Evolutionary conservation across 2,888 invertebrate genomes (phyloP), one percentile per base, ranked within the genome.

Genomic region (Anorthoa munda): DNA sequence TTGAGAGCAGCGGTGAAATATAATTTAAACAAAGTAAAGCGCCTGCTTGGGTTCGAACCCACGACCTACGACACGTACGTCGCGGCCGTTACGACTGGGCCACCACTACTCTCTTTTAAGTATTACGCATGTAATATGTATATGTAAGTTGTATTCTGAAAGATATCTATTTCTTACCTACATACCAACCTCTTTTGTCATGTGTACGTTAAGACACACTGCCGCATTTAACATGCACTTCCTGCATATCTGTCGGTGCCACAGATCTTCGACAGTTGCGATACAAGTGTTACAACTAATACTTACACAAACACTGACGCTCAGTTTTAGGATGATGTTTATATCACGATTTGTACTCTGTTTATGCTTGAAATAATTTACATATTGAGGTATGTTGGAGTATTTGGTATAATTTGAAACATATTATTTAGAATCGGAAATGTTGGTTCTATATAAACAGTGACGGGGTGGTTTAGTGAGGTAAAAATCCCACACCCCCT

Each of bases 211-310:
- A 12, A 79, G 59, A 23, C 66, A 69, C 13, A 31, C 17, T 61
- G 61, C 68, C 61, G 64, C 68, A 82, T 81, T 84, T 81, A 79
- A 72, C 72, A 26, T 72, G 64, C 78, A 79, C 82, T 85, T 85
- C 87, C 85, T 85, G 85, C 69, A 79, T 86, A 63, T 74, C 72
- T 66, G 61, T 75, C 60, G 65, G 18, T 70, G 75, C 66, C 65
- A 55, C 75, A 84, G 70, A 75, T 79, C 79, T 77, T 66, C 69
- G 39, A 53, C 61, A 46, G 46, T 81, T 75, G 31, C 74, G 53
- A 65, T 81, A 59, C 23, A 50, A 63, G 26, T 70, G 55, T 66
- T 83, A 75, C 60, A 55, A 66, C 31, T 66, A 74, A 60, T 75
- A 65, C 46, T 31, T 55, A 63, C 23, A 74, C 69, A 65, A 84